These are phyloP conservation scores for Drosophila mimica DNA, from an alignment of 2,888 invertebrate species.

Conservation along the genomic window DNA sequence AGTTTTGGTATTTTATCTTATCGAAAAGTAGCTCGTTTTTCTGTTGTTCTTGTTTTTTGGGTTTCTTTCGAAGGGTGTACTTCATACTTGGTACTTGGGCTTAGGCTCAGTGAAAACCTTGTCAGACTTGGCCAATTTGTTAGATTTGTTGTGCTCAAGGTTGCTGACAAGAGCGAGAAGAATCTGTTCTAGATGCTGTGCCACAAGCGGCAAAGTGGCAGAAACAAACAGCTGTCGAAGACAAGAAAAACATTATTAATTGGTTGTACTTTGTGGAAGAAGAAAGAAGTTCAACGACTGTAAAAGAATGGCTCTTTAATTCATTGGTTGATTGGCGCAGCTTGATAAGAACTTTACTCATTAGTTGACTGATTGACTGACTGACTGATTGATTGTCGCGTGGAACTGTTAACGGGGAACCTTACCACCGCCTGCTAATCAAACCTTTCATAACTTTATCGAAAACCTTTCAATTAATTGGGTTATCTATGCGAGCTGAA, in stretches of 20 bases:
- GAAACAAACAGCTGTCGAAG: background rate
- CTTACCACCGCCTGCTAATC: conserved; percentile 48
- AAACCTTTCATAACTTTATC: conserved; percentile 76
- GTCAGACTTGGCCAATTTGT: conserved; percentile 42
- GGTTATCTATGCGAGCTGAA: conserved; percentile 68
- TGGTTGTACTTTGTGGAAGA: background rate
- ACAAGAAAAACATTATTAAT: conserved; percentile 1
- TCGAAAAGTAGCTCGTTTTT: conserved; percentile 29
- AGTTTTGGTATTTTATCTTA: conserved; percentile 70
- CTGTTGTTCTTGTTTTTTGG: conserved; percentile 4
- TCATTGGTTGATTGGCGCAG: conserved; percentile 52
- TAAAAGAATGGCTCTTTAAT: conserved; percentile 16
- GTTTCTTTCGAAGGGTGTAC: background rate
- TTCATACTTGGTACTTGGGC: background rate
- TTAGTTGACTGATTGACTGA: conserved; percentile 38
- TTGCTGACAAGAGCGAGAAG: background rate
- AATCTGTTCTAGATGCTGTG: background rate
- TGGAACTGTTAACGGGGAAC: background rate
- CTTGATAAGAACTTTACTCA: conserved; percentile 43
- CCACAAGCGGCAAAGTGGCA: background rate
- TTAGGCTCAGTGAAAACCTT: conserved; percentile 7
- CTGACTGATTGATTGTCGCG: background rate
- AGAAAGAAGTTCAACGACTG: conserved; percentile 59
- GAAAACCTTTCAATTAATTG: conserved; percentile 79
- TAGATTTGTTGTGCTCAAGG: conserved; percentile 47